Evolutionary conservation across 2,113 vertebrate genomes (phyloP).

Genomic region (Cairina moschata): DNA sequence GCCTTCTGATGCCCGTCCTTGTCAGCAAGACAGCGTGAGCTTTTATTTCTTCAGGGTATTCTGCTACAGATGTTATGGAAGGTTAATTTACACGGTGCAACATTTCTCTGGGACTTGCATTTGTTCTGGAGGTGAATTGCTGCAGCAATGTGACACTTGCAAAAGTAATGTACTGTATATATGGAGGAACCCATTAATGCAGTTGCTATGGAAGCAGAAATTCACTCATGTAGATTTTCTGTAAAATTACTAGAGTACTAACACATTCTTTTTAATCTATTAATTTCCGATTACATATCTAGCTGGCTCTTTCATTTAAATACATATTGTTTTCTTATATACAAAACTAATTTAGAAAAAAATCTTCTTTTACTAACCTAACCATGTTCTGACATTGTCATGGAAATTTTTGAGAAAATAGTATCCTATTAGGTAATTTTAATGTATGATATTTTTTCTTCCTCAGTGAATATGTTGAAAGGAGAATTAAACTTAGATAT

Average conservation of each 20-base stretch:
- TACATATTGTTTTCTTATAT: not conserved
- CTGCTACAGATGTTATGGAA: constrained; percentile 6
- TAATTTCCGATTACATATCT: not conserved
- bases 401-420: not conserved
- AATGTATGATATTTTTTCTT: not conserved
- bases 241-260: not conserved
- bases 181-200: not conserved
- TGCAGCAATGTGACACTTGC: not conserved
- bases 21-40: not conserved
- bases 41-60: constrained; percentile 33
- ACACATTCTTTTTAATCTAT: not conserved
- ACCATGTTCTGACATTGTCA: not conserved
- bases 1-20: constrained; percentile 20
- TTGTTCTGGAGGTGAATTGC: not conserved
- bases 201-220: not conserved
- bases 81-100: constrained; percentile 9
- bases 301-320: not conserved
- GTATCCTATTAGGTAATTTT: not conserved
- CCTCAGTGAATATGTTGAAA: not conserved
- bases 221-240: not conserved
- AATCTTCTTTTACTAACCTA: not conserved
- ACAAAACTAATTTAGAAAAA: not conserved
- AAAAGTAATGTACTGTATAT: not conserved
- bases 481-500: not conserved
- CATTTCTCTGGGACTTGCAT: not conserved